Evolutionary conservation across 2,888 invertebrate genomes (phyloP), one percentile per base, ranked within the genome.

Genomic region (Drosophila tanythrix): DNA sequence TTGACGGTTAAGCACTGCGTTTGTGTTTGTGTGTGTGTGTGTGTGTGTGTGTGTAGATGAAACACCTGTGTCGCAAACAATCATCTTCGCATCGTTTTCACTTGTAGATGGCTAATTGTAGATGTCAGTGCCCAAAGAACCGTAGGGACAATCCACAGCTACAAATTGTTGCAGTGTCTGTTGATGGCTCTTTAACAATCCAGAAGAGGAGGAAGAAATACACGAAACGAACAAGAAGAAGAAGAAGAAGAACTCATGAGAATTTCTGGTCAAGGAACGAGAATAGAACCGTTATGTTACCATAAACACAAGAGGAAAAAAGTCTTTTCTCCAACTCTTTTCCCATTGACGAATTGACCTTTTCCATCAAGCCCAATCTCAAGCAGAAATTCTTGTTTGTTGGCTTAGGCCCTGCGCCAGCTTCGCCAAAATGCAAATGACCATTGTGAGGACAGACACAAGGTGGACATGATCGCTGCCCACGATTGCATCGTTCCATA

Each of bases 281-380:
- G 73, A 59, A 59, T 64, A 29, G 55, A 59, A 83, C 83, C 84
- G 86, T 86, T 84, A 69, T 51, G 70, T 82, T 75, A 64, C 82
- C 82, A 82, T 80, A 80, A 80, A 75, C 74, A 78, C 65, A 59
- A 73, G 58, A 35, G 25, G 21, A 63, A n/a, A 57, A 50, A 46
- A 15, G 29, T 40, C 31, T 70, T 69, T 64, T 64, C 46, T 40
- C 61, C 66, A 60, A 76, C 65, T 65, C 56, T 64, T 74, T 78
- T 71, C 76, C 79, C 76, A 85, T 82, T 86, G 84, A 84, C 82
- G 84, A 81, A 85, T 82, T 84, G 84, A 85, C 82, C 83, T 74
- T 78, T 82, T 70, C 57, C 76, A 81, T 77, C 70, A 66, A 57
- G 69, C 73, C 69, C 74, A 55, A 56, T 27, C 55, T 18, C 18